Conservation (phyloP, 2,113 vertebrate genomes). For the Grallaria varia region DNA sequence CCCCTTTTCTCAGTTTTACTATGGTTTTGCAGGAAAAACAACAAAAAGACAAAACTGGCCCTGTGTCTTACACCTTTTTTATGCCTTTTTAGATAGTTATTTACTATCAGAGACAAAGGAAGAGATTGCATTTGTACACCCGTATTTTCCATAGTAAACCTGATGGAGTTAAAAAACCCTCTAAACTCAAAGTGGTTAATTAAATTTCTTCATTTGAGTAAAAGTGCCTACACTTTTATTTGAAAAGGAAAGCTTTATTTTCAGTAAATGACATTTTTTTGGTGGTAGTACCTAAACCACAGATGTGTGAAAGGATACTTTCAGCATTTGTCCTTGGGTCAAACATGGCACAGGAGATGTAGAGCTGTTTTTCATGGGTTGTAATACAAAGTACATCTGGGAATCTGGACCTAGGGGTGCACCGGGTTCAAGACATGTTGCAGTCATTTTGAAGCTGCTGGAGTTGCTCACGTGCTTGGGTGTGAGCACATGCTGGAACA, state of each 20-base stretch:
- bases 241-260: not conserved
- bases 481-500: rapidly evolving
- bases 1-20: not conserved
- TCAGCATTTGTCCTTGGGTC: not conserved
- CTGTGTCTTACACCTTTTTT: not conserved
- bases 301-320: not conserved
- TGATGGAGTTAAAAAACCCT: not conserved
- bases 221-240: not conserved
- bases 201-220: not conserved
- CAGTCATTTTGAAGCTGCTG: not conserved
- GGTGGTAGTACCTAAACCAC: not conserved
- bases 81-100: not conserved
- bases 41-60: not conserved
- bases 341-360: too few species aligned
- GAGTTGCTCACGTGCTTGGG: not conserved
- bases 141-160: not conserved
- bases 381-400: not conserved
- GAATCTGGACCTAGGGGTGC: not conserved
- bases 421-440: rapidly evolving
- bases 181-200: not conserved
- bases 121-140: not conserved
- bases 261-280: not conserved
- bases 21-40: not conserved
- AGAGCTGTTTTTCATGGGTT: not conserved
- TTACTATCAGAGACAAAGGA: too few species aligned